Conservation (phyloP, 2,113 vertebrate genomes). For the Mohoua ochrocephala region DNA sequence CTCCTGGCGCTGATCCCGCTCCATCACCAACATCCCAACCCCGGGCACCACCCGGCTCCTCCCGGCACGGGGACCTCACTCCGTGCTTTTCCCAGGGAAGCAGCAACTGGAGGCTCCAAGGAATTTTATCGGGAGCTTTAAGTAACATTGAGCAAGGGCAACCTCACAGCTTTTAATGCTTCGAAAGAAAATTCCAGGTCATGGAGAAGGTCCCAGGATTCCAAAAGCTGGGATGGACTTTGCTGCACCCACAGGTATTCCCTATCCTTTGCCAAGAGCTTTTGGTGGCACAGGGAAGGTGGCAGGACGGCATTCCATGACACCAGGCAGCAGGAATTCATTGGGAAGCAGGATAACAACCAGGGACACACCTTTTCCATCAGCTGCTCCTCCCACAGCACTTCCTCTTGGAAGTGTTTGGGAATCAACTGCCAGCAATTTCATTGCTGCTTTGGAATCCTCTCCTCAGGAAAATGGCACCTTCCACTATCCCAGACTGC, state of each 20-base stretch:
- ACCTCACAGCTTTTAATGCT: not conserved
- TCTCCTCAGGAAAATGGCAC: not conserved
- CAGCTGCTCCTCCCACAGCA: not conserved
- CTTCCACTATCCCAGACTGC: not conserved
- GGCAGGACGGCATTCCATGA: not conserved
- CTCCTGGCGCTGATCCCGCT: not conserved
- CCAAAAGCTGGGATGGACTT: rapidly evolving
- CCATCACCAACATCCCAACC: not conserved
- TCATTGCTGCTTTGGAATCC: not conserved
- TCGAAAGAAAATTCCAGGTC: not conserved
- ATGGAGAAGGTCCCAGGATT: not conserved
- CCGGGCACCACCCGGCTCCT: not conserved
- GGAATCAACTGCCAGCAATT: not conserved
- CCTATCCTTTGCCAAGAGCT: not conserved
- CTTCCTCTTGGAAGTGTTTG: not conserved
- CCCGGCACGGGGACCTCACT: not conserved
- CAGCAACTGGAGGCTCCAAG: too few species aligned
- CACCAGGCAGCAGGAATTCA: not conserved
- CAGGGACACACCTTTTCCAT: not conserved
- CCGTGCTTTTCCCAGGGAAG: not conserved
- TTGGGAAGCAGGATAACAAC: rapidly evolving
- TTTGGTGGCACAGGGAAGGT: not conserved
- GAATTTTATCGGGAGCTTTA: not conserved
- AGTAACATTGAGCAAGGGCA: not conserved
- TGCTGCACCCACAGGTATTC: not conserved